A percentile compares a stretch with the other conserved stretches of the same genome.
phyloP scores from a whole-genome alignment of 2,888 invertebrate species.

The Melanotus villosus region DNA sequence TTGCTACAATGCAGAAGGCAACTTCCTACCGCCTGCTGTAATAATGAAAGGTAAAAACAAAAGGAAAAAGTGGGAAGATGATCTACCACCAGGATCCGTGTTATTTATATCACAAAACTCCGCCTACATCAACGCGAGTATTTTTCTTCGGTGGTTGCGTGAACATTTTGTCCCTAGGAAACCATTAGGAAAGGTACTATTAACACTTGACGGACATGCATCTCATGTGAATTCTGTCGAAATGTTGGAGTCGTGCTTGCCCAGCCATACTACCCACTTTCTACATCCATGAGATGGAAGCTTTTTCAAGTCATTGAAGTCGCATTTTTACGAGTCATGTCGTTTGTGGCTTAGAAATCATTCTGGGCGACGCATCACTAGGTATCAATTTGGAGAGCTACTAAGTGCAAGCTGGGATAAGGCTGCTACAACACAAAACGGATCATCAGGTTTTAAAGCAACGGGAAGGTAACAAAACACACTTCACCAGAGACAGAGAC shows the following conservation, averaged over 20 bases:
- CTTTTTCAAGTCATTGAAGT: conserved; percentile 22
- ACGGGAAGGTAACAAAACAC: too few species aligned
- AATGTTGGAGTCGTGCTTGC: conserved; percentile 39
- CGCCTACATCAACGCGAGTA: not conserved
- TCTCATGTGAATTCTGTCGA: not conserved
- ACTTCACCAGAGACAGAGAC: too few species aligned
- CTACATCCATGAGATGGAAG: not conserved
- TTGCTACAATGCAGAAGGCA: too few species aligned
- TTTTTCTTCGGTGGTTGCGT: conserved; percentile 2
- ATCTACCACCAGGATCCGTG: not conserved
- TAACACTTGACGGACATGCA: not conserved
- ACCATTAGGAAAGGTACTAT: not conserved
- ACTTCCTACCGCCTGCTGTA: too few species aligned
- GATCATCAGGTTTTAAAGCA: not conserved
- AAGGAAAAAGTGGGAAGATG: not conserved
- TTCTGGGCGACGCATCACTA: too few species aligned
- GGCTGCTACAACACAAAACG: not conserved
- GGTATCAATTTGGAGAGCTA: not conserved
- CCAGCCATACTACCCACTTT: conserved; percentile 26
- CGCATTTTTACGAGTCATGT: not conserved
- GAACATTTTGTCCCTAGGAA: conserved; percentile 14
- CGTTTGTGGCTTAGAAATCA: not conserved
- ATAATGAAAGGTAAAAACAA: too few species aligned
- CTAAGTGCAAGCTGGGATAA: not conserved
- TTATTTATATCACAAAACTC: not conserved